Percentiles rank a stretch among this genome's conserved stretches.
phyloP scores from a whole-genome alignment of 1,140 invertebrate genomes.

The Solenopsis fugax region DNA sequence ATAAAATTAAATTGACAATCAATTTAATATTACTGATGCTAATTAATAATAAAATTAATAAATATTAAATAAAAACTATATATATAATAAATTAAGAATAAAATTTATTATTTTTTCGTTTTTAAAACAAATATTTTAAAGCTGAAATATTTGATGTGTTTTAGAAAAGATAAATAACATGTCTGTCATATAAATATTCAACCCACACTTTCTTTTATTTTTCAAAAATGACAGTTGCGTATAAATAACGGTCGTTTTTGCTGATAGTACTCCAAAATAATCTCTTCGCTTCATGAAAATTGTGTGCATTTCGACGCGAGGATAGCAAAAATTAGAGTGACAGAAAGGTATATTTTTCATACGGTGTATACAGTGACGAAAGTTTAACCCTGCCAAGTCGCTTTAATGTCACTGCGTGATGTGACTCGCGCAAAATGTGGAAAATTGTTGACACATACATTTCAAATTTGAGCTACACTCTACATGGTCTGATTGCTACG shows the following conservation, averaged over 20 bases:
- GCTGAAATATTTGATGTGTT: too few species aligned
- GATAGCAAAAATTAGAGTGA: constrained; percentile 25
- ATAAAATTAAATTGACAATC: too few species aligned
- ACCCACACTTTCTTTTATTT: too few species aligned
- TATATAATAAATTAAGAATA: too few species aligned
- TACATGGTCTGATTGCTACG: constrained; percentile 1
- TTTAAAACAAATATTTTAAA: too few species aligned
- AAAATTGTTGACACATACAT: constrained; percentile 52
- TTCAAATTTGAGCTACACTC: constrained; percentile 64
- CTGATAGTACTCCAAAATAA: not conserved
- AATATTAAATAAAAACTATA: too few species aligned
- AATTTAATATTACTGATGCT: too few species aligned
- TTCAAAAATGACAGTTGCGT: not conserved
- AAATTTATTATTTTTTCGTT: too few species aligned
- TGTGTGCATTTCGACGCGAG: not conserved
- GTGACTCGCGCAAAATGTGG: constrained; percentile 33
- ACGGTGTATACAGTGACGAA: not conserved
- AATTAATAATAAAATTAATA: too few species aligned
- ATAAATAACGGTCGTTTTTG: not conserved
- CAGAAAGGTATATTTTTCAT: constrained; percentile 5
- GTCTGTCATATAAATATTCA: too few species aligned
- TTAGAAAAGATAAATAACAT: too few species aligned
- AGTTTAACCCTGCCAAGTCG: constrained; percentile 30
- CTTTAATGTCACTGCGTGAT: constrained; percentile 31
- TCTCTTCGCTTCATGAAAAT: constrained; percentile 1